Evolutionary conservation across 2,797 vertebrate genomes (phyloP).

Genomic region (Periophthalmus magnuspinnatus): DNA sequence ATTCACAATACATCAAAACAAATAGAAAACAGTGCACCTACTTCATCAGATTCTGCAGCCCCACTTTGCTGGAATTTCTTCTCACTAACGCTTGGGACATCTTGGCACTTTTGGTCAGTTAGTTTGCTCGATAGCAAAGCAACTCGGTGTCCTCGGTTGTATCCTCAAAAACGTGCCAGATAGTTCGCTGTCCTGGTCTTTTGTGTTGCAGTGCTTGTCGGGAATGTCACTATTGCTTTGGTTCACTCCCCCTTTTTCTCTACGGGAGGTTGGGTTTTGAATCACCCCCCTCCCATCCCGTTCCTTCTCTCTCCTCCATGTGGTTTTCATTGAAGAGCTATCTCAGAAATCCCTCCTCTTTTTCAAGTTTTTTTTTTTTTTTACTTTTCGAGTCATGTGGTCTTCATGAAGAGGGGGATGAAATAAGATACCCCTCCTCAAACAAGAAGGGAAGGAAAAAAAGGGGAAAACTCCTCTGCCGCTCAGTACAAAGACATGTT

Average conservation of each 20-base stretch:
- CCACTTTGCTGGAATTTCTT: slow-evolving; percentile 84
- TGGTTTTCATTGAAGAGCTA: slow-evolving; percentile 82
- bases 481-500: slow-evolving; percentile 34
- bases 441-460: neutral
- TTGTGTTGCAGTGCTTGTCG: slow-evolving; percentile 64
- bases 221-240: slow-evolving; percentile 76
- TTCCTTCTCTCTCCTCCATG: slow-evolving; percentile 72
- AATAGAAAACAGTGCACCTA: slow-evolving; percentile 64
- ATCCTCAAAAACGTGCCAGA: neutral
- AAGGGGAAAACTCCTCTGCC: slow-evolving; percentile 18
- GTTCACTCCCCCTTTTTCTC: slow-evolving; percentile 41
- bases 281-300: slow-evolving; percentile 29
- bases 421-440: slow-evolving; percentile 60
- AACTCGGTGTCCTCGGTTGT: neutral
- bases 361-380: slow-evolving; percentile 21
- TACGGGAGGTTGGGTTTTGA: slow-evolving; percentile 61
- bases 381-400: slow-evolving; percentile 70
- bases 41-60: slow-evolving; percentile 87
- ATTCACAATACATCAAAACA: slow-evolving; percentile 38
- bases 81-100: slow-evolving; percentile 83
- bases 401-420: slow-evolving; percentile 60
- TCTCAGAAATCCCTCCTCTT: slow-evolving; percentile 55
- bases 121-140: neutral
- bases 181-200: slow-evolving; percentile 26
- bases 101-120: slow-evolving; percentile 30